A percentile compares a stretch with the other conserved stretches of the same genome.
These are phyloP conservation scores for Knipowitschia caucasica DNA, from an alignment of 2,797 vertebrate genomes.

Conservation along the genomic window DNA sequence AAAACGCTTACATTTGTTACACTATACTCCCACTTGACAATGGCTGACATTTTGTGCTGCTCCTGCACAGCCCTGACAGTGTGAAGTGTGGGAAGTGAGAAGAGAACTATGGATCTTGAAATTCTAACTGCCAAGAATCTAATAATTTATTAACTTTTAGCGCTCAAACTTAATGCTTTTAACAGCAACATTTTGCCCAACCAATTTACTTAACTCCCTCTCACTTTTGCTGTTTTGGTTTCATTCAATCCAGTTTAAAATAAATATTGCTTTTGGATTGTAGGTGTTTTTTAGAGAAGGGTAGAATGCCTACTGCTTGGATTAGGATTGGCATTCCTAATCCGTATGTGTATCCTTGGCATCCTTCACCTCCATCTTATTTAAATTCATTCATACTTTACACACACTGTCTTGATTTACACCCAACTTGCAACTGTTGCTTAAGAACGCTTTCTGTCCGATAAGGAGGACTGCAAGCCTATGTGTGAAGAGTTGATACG, in stretches of 20 bases:
- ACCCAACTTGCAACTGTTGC: constrained; percentile 59
- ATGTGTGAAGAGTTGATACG: constrained; percentile 33
- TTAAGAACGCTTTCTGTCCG: constrained; percentile 35
- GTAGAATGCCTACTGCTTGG: constrained; percentile 51
- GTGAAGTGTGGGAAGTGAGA: constrained; percentile 62
- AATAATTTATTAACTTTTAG: constrained; percentile 8
- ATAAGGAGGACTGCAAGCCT: constrained; percentile 24
- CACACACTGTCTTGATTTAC: constrained; percentile 69
- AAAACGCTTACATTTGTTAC: constrained; percentile 61
- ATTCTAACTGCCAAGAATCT: constrained; percentile 46
- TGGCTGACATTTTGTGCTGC: constrained; percentile 57
- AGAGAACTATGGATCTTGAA: constrained; percentile 55
- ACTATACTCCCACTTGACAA: constrained; percentile 60
- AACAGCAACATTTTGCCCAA: constrained; percentile 24
- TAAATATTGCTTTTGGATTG: constrained; percentile 17
- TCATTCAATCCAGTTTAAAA: constrained; percentile 46
- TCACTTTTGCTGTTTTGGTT: constrained; percentile 31
- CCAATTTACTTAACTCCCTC: constrained; percentile 38
- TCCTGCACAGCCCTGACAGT: constrained; percentile 45
- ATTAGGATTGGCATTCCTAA: constrained; percentile 63
- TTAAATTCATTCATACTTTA: constrained; percentile 65
- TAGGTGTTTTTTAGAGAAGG: constrained; percentile 46
- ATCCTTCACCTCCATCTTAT: constrained; percentile 72
- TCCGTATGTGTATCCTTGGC: constrained; percentile 72
- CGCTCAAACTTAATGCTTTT: constrained; percentile 41